Evolutionary conservation across 2,888 invertebrate genomes (phyloP), one percentile per base, ranked within the genome.

Genomic region (Drosophila austrosaltans): DNA sequence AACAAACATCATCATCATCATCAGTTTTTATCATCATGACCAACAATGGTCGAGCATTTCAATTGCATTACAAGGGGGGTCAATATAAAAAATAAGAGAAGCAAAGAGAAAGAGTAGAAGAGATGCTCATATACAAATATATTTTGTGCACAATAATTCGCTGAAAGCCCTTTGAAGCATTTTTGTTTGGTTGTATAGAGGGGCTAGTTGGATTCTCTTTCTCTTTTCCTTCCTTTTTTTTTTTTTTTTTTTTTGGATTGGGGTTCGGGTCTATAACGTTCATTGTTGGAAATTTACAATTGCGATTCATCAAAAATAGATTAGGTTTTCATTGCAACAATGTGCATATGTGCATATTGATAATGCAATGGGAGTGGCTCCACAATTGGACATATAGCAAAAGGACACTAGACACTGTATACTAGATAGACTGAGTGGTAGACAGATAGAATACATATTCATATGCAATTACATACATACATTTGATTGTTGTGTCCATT

Each of bases 231-330:
- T 7, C 12, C 3, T 48, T 25, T 48, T 25, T 22, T 22, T 48
- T 22, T 48, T 48, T 48, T 22, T 1, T 16, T 16, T 16, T 25
- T 10, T 1, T 4, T 10, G 48, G 25, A 44, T 16, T 3, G 16
- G 42, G 16, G 42, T 22, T 22, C 2, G 10, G 48, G 22, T 48
- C 22, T 22, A 48, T 48, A 48, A 22, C 48, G 10, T 48, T 48
- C 70, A 73, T 79, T 82, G 89, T 79, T 75, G 61, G 59, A 77
- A 86, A 81, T 80, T 80, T 72, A 72, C 82, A 80, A 88, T 87
- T 89, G 82, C 82, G 82, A 79, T 85, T 89, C 84, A 84, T 89
- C 84, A 87, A 89, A 84, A 89, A 89, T 84, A 89, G 89, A 84
- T 84, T 84, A 89, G 87, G 81, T 82, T 87, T 72, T 66, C 85